phyloP scores from a whole-genome alignment of 2,888 invertebrate species.

The Syrphus vitripennis region DNA sequence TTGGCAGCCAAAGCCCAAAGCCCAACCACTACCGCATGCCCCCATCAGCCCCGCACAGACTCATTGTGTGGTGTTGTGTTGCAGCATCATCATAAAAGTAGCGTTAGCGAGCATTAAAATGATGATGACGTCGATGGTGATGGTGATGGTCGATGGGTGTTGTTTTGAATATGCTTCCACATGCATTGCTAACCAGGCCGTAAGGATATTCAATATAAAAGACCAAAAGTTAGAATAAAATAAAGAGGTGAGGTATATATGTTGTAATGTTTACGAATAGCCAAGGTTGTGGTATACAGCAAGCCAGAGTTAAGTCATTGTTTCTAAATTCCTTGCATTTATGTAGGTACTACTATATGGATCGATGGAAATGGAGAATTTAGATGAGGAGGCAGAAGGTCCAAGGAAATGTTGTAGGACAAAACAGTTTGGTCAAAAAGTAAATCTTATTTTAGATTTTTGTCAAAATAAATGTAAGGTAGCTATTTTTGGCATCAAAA shows the following conservation, averaged over 20 bases:
- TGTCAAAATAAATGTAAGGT: too few species aligned
- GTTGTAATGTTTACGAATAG: slow-evolving; percentile 3
- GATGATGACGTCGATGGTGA: slow-evolving; percentile 41
- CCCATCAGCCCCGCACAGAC: slow-evolving; percentile 3
- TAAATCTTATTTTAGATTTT: not conserved
- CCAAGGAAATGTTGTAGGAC: not conserved
- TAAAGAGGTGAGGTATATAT: not conserved
- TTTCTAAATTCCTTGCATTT: slow-evolving; percentile 64
- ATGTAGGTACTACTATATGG: too few species aligned
- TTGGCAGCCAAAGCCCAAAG: too few species aligned
- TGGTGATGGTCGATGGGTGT: not conserved
- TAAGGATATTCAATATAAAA: slow-evolving; percentile 45
- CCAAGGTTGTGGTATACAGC: slow-evolving; percentile 61
- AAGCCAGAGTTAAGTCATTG: slow-evolving; percentile 65
- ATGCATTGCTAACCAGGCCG: slow-evolving; percentile 7
- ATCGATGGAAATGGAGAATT: not conserved
- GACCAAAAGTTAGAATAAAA: slow-evolving; percentile 20
- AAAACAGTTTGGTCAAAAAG: not conserved
- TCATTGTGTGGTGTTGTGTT: slow-evolving; percentile 49
- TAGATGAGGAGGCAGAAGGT: not conserved
- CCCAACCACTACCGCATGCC: not conserved
- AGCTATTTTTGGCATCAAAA: too few species aligned
- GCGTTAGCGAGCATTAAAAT: slow-evolving; percentile 63
- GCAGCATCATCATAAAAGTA: slow-evolving; percentile 63
- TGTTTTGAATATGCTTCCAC: not conserved